phyloP scores from a whole-genome alignment of 2,888 invertebrate species.

The Scotopteryx bipunctaria region DNA sequence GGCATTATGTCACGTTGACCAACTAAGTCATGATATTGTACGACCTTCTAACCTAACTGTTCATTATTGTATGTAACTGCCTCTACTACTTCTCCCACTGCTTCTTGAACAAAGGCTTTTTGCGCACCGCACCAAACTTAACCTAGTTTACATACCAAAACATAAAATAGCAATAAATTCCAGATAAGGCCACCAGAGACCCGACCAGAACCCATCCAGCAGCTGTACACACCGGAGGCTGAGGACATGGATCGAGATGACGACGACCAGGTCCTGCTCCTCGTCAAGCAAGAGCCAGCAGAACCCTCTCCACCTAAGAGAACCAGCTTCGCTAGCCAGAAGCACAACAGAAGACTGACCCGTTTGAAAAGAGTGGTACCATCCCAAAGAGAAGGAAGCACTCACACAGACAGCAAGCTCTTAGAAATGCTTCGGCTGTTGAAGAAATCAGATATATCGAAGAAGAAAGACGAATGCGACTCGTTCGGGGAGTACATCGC shows the following conservation, averaged over 20 bases:
- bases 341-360: constrained; percentile 20
- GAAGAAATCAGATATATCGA: constrained; percentile 49
- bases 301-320: constrained; percentile 16
- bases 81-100: no score
- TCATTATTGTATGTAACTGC: no score
- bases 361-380: constrained; percentile 35
- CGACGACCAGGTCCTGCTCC: constrained; percentile 40
- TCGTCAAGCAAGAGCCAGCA: constrained; percentile 55
- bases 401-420: constrained; percentile 47
- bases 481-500: constrained; percentile 77
- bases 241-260: constrained; percentile 33
- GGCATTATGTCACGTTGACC: no score
- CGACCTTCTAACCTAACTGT: no score
- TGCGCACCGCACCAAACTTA: no score
- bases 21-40: no score
- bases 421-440: constrained; percentile 55
- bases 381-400: constrained; percentile 27
- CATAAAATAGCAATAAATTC: no score
- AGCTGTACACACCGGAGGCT: constrained; percentile 5
- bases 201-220: constrained; percentile 5
- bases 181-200: background rate
- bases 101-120: no score
- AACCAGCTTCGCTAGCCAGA: constrained; percentile 12
- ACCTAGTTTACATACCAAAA: no score
- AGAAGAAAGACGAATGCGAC: constrained; percentile 73